Conservation (phyloP, 2,113 vertebrate species). For the Phaethornis superciliosus region DNA sequence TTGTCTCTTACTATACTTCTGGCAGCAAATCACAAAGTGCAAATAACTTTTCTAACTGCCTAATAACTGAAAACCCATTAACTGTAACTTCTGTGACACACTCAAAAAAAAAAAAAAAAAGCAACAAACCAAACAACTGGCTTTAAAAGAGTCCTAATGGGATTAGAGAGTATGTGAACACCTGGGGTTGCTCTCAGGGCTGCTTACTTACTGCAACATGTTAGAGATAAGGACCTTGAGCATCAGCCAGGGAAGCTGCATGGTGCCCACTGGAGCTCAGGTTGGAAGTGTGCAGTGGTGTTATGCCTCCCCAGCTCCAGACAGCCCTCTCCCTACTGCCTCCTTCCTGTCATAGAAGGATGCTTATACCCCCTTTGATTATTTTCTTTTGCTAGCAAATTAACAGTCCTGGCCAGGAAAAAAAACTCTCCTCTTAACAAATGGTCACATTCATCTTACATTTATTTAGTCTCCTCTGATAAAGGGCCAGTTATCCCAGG, state of each 20-base stretch:
- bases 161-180: constrained; percentile 58
- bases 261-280: background rate
- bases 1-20: constrained; percentile 53
- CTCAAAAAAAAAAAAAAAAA: background rate
- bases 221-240: constrained; percentile 16
- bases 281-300: background rate
- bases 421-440: background rate
- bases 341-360: constrained; percentile 9
- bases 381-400: constrained; percentile 21
- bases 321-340: background rate
- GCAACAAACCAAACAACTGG: background rate
- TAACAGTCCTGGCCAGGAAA: background rate
- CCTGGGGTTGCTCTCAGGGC: constrained; percentile 53
- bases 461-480: background rate
- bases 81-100: constrained; percentile 67
- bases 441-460: background rate
- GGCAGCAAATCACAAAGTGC: constrained; percentile 33
- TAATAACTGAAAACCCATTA: constrained; percentile 68
- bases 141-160: constrained; percentile 62
- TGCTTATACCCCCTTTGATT: background rate
- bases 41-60: constrained; percentile 58
- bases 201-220: background rate
- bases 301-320: background rate
- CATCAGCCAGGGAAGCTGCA: background rate
- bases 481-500: background rate